Evolutionary conservation across 2,113 vertebrate species (phyloP).

Genomic region (Crotalus helleri): DNA sequence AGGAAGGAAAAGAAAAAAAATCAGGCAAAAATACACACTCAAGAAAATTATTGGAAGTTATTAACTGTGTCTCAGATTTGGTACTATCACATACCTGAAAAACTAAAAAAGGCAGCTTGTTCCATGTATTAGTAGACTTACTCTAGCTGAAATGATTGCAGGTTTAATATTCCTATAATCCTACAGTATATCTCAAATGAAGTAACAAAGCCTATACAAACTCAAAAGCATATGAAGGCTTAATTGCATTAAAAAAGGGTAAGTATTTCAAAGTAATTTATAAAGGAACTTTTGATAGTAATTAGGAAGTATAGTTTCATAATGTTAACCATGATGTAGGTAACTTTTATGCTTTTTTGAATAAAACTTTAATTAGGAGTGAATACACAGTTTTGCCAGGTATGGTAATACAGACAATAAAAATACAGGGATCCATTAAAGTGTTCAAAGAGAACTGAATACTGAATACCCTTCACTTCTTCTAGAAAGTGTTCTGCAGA

Average conservation of each 20-base stretch:
- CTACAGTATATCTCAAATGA: neutral
- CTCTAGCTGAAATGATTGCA: neutral
- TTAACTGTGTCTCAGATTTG: neutral
- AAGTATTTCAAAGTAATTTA: conserved; percentile 45
- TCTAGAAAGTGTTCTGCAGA: conserved; percentile 60
- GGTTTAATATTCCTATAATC: conserved; percentile 1
- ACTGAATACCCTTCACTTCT: conserved; percentile 38
- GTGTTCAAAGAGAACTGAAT: neutral
- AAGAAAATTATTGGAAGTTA: neutral
- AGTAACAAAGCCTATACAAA: neutral
- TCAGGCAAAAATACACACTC: neutral
- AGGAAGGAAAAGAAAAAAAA: neutral
- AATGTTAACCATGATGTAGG: conserved; percentile 45
- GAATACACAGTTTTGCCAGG: conserved; percentile 47
- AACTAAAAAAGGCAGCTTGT: neutral
- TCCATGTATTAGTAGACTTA: conserved; percentile 25
- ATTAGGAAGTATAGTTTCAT: conserved; percentile 46
- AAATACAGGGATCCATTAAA: conserved; percentile 38
- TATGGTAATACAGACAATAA: conserved; percentile 60
- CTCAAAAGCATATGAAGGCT: conserved; percentile 14
- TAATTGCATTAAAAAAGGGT: conserved; percentile 23
- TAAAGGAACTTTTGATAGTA: conserved; percentile 43
- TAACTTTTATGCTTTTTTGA: conserved; percentile 55
- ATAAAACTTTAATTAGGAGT: conserved; percentile 60
- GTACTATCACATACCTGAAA: neutral